A percentile compares a stretch with the other conserved stretches of the same genome.
phyloP scores from a whole-genome alignment of 2,888 invertebrate genomes.

The Xestoiulus laeticollis region DNA sequence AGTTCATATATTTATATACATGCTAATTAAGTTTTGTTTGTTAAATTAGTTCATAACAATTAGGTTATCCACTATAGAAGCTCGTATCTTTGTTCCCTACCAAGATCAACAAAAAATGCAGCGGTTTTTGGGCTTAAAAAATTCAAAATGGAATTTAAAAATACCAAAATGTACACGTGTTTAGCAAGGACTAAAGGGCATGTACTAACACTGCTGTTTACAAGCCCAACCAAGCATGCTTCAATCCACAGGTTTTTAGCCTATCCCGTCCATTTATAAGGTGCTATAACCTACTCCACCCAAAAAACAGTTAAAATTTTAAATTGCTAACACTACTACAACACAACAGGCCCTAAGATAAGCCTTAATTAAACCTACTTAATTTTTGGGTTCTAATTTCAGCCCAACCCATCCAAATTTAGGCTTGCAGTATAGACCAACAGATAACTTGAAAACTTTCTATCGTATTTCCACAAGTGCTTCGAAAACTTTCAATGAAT shows the following conservation, averaged over 20 bases:
- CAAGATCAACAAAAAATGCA: not conserved
- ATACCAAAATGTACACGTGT: not conserved
- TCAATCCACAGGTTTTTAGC: too few species aligned
- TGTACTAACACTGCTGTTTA: not conserved
- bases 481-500: not conserved
- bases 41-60: not conserved
- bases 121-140: not conserved
- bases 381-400: not conserved
- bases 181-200: too few species aligned
- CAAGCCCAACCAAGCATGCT: not conserved
- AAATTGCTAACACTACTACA: not conserved
- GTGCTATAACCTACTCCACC: too few species aligned
- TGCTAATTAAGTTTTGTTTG: not conserved
- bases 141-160: not conserved
- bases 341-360: not conserved
- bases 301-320: too few species aligned
- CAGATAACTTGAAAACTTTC: not conserved
- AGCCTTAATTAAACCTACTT: too few species aligned
- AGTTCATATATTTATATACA: not conserved
- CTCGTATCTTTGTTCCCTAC: not conserved
- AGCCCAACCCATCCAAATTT: not conserved
- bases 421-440: not conserved
- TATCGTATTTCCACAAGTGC: too few species aligned
- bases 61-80: not conserved
- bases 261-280: too few species aligned